A percentile compares a stretch with the other conserved stretches of the same genome.
Evolutionary conservation across 2,113 vertebrate genomes (phyloP).

Genomic region (Istiophorus platypterus): DNA sequence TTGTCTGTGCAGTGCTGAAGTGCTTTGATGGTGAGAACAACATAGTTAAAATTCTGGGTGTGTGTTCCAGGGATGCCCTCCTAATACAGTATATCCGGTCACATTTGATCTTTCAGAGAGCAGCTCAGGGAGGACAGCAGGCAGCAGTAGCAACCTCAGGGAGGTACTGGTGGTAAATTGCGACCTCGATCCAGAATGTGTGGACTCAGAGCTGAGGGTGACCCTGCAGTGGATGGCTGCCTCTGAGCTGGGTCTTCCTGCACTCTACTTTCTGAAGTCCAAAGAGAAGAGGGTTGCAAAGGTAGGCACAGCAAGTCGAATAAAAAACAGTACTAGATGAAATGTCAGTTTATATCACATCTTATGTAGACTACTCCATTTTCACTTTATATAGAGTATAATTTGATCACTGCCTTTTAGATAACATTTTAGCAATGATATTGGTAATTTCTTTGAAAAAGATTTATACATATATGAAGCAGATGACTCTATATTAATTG

Average conservation of each 20-base stretch:
- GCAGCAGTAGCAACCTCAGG: conserved; percentile 80
- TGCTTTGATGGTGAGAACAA: conserved; percentile 13
- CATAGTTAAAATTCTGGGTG: background rate
- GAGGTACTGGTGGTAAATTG: conserved; percentile 93
- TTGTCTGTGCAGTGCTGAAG: background rate
- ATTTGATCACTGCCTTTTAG: too few species aligned
- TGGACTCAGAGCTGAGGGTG: conserved; percentile 88
- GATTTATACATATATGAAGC: background rate
- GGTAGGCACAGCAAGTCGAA: conserved; percentile 77
- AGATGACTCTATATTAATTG: background rate
- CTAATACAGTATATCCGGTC: background rate
- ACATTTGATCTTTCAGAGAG: conserved; percentile 81
- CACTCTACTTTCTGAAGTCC: conserved; percentile 93
- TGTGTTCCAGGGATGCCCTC: background rate
- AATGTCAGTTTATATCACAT: background rate
- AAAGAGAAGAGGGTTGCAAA: conserved; percentile 90
- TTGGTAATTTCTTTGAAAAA: background rate
- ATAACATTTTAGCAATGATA: background rate
- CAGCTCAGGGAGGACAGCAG: conserved; percentile 77
- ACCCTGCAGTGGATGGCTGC: conserved; percentile 97
- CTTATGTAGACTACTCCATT: background rate
- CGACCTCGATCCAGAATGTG: conserved; percentile 89
- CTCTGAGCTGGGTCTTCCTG: conserved; percentile 92
- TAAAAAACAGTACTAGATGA: background rate
- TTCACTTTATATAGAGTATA: too few species aligned